A percentile compares a stretch with the other conserved stretches of the same genome.
phyloP scores from a whole-genome alignment of 2,888 invertebrate species.

The Dromius quadrimaculatus region DNA sequence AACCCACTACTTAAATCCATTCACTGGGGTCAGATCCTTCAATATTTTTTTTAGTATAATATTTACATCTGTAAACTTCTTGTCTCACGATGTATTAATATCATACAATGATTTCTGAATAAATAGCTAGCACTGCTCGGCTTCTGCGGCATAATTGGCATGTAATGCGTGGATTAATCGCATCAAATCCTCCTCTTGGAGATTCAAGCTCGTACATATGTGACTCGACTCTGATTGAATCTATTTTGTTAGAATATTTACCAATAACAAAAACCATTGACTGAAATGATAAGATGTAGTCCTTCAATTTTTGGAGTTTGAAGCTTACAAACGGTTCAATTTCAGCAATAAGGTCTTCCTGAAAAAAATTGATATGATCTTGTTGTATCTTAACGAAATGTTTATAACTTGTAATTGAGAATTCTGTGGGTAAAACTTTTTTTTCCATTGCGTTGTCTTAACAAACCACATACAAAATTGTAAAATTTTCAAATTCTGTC shows the following conservation, averaged over 20 bases:
- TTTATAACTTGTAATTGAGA: too few species aligned
- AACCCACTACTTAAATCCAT: too few species aligned
- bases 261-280: neutral
- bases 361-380: too few species aligned
- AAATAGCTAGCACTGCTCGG: neutral
- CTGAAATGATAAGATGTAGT: neutral
- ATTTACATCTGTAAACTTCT: neutral
- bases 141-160: neutral
- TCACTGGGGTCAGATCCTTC: too few species aligned
- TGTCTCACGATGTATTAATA: neutral
- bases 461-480: too few species aligned
- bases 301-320: neutral
- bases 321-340: neutral
- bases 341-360: too few species aligned
- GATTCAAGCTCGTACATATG: neutral
- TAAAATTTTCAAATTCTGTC: too few species aligned
- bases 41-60: neutral
- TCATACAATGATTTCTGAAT: neutral
- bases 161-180: too few species aligned
- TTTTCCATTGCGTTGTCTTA: too few species aligned
- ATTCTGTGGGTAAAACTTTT: too few species aligned
- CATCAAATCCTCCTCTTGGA: neutral
- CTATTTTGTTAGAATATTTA: neutral
- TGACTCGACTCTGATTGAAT: neutral
- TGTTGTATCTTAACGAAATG: too few species aligned